phyloP scores from a whole-genome alignment of 2,113 vertebrate species.

The Camelus bactrianus region DNA sequence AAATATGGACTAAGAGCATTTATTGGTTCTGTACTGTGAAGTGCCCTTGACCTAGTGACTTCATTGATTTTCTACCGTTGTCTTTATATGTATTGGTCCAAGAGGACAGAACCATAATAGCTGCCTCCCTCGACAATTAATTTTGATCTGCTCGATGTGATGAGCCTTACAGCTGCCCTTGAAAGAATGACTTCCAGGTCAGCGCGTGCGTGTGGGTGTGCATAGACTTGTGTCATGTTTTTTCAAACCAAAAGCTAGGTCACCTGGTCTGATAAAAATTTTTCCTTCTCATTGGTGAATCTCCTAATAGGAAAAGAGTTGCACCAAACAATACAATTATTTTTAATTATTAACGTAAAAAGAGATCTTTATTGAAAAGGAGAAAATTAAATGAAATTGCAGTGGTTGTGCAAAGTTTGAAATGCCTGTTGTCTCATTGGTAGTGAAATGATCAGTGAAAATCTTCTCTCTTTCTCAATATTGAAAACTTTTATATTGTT shows the following conservation, averaged over 20 bases:
- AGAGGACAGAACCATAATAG: slow-evolving; percentile 22
- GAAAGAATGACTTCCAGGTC: slow-evolving; percentile 67
- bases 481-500: not conserved
- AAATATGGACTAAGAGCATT: slow-evolving; percentile 49
- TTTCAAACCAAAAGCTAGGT: not conserved
- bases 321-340: not conserved
- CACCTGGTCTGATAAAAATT: not conserved
- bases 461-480: not conserved
- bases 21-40: slow-evolving; percentile 71
- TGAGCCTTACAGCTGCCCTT: slow-evolving; percentile 60
- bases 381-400: not conserved
- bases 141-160: slow-evolving; percentile 70
- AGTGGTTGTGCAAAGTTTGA: not conserved
- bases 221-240: not conserved
- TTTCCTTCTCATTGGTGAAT: not conserved
- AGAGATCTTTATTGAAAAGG: not conserved
- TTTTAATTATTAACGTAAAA: not conserved
- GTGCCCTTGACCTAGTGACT: slow-evolving; percentile 80
- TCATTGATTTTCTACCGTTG: slow-evolving; percentile 78
- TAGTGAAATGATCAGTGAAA: not conserved
- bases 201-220: not conserved
- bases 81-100: slow-evolving; percentile 76
- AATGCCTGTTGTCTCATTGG: not conserved
- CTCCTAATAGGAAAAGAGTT: not conserved
- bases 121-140: slow-evolving; percentile 67